A percentile compares a stretch with the other conserved stretches of the same genome.
These are phyloP conservation scores for Ladona fulva DNA, from an alignment of 1,140 invertebrate species.

Conservation along the genomic window DNA sequence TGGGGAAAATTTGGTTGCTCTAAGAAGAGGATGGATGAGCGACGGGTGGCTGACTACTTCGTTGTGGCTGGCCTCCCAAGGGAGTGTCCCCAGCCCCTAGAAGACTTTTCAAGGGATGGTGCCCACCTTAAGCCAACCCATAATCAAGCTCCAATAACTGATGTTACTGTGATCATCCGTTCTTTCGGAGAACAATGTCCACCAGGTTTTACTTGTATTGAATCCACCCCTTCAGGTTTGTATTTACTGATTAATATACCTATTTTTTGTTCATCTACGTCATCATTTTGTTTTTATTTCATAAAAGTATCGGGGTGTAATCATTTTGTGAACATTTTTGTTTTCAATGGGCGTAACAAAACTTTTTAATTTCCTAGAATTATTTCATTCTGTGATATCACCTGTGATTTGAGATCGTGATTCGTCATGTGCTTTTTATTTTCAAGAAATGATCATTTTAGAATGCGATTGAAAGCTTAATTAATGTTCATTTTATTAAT, in stretches of 20 bases:
- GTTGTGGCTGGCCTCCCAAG: constrained; percentile 88
- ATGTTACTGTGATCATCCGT: constrained; percentile 86
- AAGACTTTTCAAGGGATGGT: constrained; percentile 71
- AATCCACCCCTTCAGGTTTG: constrained; percentile 66
- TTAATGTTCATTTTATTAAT: no score
- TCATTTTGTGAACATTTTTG: no score
- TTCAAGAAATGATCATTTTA: no score
- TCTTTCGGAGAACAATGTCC: constrained; percentile 77
- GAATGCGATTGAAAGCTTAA: no score
- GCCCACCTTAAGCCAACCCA: constrained; percentile 62
- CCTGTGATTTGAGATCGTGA: no score
- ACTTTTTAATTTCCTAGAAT: no score
- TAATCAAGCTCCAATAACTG: constrained; percentile 83
- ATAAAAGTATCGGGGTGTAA: no score
- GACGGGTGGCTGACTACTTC: constrained; percentile 88
- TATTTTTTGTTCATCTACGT: not conserved
- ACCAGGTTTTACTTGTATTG: constrained; percentile 69
- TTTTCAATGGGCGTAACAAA: no score
- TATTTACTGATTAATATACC: not conserved
- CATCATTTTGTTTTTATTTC: no score
- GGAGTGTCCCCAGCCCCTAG: constrained; percentile 64
- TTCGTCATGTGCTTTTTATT: no score
- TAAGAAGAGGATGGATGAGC: constrained; percentile 56
- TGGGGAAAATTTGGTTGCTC: constrained; percentile 8
- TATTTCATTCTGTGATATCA: no score